Conservation (phyloP, 1,140 invertebrate genomes). For the Tetramorium simillimum region DNA sequence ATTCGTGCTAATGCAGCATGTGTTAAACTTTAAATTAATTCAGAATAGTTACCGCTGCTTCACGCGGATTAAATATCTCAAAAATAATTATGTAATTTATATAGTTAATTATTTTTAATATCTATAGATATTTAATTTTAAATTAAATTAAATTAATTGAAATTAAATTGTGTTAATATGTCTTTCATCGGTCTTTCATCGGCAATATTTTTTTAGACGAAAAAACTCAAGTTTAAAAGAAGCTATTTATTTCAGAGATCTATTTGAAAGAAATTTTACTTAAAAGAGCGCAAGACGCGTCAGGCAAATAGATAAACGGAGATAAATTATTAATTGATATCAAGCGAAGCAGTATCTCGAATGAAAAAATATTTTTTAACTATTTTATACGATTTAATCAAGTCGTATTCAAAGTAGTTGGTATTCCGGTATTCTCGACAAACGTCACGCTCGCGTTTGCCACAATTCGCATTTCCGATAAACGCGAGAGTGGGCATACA, state of each 20-base stretch:
- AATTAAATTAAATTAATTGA: slow-evolving; percentile 7
- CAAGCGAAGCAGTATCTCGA: background rate
- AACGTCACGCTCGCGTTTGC: slow-evolving; percentile 19
- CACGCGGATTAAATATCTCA: background rate
- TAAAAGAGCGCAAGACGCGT: background rate
- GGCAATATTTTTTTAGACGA: background rate
- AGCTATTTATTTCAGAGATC: background rate
- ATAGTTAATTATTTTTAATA: background rate
- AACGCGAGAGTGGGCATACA: slow-evolving; percentile 4
- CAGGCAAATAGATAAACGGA: background rate
- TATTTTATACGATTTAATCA: slow-evolving; percentile 16
- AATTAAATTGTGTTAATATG: background rate
- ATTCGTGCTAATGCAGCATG: background rate
- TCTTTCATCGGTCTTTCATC: background rate
- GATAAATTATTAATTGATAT: slow-evolving; percentile 21
- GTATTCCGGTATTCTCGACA: background rate
- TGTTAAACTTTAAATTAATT: slow-evolving; percentile 8
- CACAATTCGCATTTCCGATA: slow-evolving; percentile 51
- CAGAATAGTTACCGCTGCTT: background rate
- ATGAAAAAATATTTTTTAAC: background rate
- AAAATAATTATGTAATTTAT: slow-evolving; percentile 12
- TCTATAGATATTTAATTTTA: background rate
- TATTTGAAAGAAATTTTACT: background rate
- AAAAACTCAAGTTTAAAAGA: background rate
- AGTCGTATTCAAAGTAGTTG: background rate